A percentile compares a stretch with the other conserved stretches of the same genome.
Evolutionary conservation across 2,797 vertebrate genomes (phyloP).

Genomic region (Megalops cyprinoides): DNA sequence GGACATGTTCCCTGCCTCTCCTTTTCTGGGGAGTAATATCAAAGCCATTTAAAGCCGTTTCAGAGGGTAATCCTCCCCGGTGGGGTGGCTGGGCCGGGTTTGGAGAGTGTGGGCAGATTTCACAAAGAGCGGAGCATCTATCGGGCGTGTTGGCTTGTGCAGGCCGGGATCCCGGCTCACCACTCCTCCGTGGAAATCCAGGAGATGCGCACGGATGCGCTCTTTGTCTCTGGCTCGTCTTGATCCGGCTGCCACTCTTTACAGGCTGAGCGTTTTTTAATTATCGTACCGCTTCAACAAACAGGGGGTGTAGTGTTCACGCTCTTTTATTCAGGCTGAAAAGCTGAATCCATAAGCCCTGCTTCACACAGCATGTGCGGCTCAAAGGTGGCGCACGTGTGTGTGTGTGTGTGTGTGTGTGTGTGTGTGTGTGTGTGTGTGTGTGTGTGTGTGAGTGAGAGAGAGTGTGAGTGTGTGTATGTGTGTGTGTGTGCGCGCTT

Average conservation of each 20-base stretch:
- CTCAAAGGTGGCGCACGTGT: neutral
- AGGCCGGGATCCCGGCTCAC: too few species aligned
- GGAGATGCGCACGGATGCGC: neutral
- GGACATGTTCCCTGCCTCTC: too few species aligned
- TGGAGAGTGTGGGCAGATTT: too few species aligned
- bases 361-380: neutral
- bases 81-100: too few species aligned
- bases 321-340: neutral
- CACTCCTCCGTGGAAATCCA: neutral
- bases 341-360: neutral
- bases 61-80: too few species aligned
- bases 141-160: neutral
- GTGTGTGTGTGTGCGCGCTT: too few species aligned
- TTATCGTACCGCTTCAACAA: neutral
- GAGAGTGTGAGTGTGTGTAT: too few species aligned
- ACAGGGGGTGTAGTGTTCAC: neutral
- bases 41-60: too few species aligned
- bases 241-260: neutral
- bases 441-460: too few species aligned
- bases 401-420: too few species aligned
- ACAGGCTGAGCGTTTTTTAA: neutral
- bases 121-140: neutral
- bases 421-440: too few species aligned
- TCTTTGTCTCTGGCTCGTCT: neutral
- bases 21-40: too few species aligned